Evolutionary conservation across 2,888 invertebrate species (phyloP).

Genomic region (Nineta flava): DNA sequence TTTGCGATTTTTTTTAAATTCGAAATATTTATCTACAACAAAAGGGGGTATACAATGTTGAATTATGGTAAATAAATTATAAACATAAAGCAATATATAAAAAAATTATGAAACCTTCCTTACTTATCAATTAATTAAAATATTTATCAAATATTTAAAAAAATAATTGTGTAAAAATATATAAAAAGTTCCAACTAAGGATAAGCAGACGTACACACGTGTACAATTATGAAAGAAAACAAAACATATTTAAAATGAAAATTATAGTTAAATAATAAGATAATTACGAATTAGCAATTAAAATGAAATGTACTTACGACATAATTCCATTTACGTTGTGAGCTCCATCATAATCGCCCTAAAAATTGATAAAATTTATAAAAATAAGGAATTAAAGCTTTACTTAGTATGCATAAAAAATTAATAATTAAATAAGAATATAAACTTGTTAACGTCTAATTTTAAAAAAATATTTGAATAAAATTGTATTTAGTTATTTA

Average conservation of each 20-base stretch:
- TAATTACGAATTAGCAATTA: background rate
- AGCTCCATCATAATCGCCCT: constrained; percentile 69
- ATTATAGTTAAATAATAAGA: background rate
- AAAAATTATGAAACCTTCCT: too few relatives aligned
- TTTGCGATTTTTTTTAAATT: too few relatives aligned
- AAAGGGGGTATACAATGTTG: too few relatives aligned
- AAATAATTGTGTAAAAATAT: too few relatives aligned
- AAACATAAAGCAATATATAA: too few relatives aligned
- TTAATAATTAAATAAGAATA: background rate
- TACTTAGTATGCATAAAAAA: constrained; percentile 4
- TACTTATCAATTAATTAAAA: too few relatives aligned
- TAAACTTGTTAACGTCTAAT: background rate
- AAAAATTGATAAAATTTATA: constrained; percentile 22
- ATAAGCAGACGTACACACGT: too few relatives aligned
- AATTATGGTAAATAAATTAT: too few relatives aligned
- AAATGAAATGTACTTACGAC: constrained; percentile 48
- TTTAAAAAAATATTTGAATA: background rate
- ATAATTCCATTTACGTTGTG: constrained; percentile 58
- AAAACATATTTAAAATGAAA: background rate
- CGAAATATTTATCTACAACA: too few relatives aligned
- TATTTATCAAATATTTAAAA: too few relatives aligned
- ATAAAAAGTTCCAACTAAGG: too few relatives aligned
- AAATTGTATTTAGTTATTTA: constrained; percentile 28
- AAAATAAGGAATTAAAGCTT: constrained; percentile 10
- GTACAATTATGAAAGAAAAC: background rate